Evolutionary conservation across 2,888 invertebrate genomes (phyloP), one percentile per base, ranked within the genome.

Genomic region (Synanthedon myopaeformis): DNA sequence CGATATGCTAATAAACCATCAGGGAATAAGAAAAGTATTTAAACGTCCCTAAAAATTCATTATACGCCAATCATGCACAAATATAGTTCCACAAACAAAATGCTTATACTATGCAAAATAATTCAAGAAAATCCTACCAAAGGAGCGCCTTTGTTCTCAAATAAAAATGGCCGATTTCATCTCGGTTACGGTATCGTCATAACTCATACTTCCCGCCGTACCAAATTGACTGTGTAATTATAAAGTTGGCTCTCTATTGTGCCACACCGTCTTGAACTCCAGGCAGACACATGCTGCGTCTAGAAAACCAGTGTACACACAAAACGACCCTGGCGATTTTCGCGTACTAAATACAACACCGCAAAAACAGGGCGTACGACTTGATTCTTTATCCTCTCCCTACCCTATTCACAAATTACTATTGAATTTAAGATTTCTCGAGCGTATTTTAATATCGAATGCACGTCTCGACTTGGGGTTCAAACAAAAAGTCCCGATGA

Each of bases 151-250:
- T 82, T 84, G 81, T 81, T 63, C 65, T 35, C 56, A 62, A 58
- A 73, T 70, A 69, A 77, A 78, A 67, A 81, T 76, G 79, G 77
- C 72, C 69, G 82, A 83, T 81, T 82, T 76, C 71, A 76, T 76
- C 76, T 78, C 69, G 76, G 83, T 79, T 78, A 77, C 73, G 77
- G 71, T 59, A 58, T 64, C 72, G 82, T 76, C 76, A 83, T 86
- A 83, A 86, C 69, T 85, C 81, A 85, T 72, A 75, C 77, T 77
- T 74, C 76, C 68, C 76, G 75, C 79, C 79, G 78, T 74, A 75
- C 76, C 79, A 86, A 86, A 86, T 86, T 85, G 85, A 85, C 72
- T 85, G 85, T 84, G 79, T 86, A 85, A 86, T 86, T 84, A 82
- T 75, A 79, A 79, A 74, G 76, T 78, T 72, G 71, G 74, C 68